Percentiles rank a stretch among this genome's conserved stretches.
Conservation (phyloP, 2,888 invertebrate genomes). For the Parnassius smintheus region DNA sequence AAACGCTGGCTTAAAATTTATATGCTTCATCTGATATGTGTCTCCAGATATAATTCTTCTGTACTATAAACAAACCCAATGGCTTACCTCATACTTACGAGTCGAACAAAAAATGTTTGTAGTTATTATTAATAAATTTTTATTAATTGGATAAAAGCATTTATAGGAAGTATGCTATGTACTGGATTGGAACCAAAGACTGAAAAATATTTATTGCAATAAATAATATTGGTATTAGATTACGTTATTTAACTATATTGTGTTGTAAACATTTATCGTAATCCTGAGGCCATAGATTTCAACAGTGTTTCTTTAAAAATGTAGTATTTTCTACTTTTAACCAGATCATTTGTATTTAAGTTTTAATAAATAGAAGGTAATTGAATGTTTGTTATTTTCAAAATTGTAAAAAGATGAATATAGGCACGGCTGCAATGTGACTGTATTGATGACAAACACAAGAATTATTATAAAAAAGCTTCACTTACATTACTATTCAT, state of each 20-base stretch:
- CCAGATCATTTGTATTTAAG: conserved; percentile 14
- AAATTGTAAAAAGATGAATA: not conserved
- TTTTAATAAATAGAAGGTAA: conserved; percentile 12
- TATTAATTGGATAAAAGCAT: conserved; percentile 49
- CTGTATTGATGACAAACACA: not conserved
- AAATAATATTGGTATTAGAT: conserved; percentile 66
- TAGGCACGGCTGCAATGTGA: not conserved
- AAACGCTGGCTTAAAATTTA: conserved; percentile 10
- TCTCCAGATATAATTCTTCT: conserved; percentile 36
- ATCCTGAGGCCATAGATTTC: conserved; percentile 13
- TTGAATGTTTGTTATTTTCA: conserved; percentile 6
- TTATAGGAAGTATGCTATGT: conserved; percentile 54
- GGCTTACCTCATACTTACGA: conserved; percentile 32
- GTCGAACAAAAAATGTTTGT: conserved; percentile 49
- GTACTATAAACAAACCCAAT: conserved; percentile 9
- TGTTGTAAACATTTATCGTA: conserved; percentile 18
- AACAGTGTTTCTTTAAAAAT: conserved; percentile 11
- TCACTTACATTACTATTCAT: not conserved
- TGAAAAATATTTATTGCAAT: conserved; percentile 69
- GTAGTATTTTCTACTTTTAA: not conserved
- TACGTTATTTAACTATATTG: conserved; percentile 45
- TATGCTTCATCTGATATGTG: conserved; percentile 53
- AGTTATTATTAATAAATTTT: conserved; percentile 40
- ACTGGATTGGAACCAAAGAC: conserved; percentile 75
- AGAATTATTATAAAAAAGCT: not conserved